Conservation (phyloP, 2,113 vertebrate genomes). For the Anas platyrhynchos region DNA sequence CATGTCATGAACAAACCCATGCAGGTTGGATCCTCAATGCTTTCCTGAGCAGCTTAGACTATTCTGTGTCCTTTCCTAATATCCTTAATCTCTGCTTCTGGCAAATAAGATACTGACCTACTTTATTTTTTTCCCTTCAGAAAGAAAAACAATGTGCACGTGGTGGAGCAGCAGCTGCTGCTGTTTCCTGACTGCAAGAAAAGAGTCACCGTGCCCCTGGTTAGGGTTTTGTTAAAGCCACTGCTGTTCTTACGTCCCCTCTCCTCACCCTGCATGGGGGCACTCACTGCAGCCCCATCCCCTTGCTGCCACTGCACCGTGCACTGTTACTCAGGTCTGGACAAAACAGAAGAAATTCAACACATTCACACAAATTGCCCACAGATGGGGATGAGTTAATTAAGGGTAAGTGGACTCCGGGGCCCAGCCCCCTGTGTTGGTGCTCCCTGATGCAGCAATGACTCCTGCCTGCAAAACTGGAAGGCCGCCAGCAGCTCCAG, state of each 20-base stretch:
- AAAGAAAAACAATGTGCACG: slow-evolving; percentile 10
- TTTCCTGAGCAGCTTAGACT: slow-evolving; percentile 41
- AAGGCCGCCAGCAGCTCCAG: not conserved
- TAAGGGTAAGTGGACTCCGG: not conserved
- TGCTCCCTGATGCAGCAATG: not conserved
- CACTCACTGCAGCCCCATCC: fast-evolving
- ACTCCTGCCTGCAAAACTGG: not conserved
- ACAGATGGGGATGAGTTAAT: not conserved
- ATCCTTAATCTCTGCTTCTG: slow-evolving; percentile 60
- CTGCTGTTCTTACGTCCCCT: not conserved
- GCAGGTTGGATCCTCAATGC: not conserved
- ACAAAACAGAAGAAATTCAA: not conserved
- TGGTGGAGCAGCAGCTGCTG: slow-evolving; percentile 42
- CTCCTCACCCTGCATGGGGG: fast-evolving
- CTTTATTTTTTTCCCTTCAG: slow-evolving; percentile 45
- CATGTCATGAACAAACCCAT: not conserved
- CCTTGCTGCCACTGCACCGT: not conserved
- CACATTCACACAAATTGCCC: too few species aligned
- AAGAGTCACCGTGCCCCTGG: not conserved
- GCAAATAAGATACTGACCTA: slow-evolving; percentile 65
- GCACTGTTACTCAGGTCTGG: not conserved
- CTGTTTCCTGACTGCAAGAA: not conserved
- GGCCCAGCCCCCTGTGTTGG: not conserved
- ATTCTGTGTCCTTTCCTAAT: not conserved
- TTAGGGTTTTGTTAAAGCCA: not conserved